These are phyloP conservation scores for Pristionchus pacificus DNA, from an alignment of 1,140 invertebrate genomes.

Conservation along the genomic window DNA sequence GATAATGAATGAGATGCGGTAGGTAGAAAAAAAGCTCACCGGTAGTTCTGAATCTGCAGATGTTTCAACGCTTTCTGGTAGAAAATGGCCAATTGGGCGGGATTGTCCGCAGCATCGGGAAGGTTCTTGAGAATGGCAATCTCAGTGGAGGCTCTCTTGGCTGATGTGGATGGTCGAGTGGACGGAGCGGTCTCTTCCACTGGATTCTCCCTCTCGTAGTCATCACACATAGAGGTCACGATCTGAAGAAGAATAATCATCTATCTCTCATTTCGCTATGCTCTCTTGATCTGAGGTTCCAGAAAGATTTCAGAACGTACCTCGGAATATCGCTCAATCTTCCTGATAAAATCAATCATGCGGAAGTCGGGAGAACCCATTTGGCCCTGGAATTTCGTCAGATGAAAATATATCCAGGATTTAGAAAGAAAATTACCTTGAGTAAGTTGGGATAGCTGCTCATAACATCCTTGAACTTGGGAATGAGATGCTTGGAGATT, in stretches of 20 bases:
- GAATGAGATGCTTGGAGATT: conserved; percentile 52
- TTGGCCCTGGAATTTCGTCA: conserved; percentile 37
- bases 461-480: conserved; percentile 47
- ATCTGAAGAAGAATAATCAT: too few species aligned
- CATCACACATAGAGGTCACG: too few species aligned
- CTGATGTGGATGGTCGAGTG: too few species aligned
- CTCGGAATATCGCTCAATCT: conserved; percentile 45
- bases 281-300: too few species aligned
- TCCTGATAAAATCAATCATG: conserved; percentile 50
- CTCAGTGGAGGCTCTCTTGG: too few species aligned
- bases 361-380: conserved; percentile 46
- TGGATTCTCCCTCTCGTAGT: too few species aligned
- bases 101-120: too few species aligned
- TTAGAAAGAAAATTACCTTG: neutral
- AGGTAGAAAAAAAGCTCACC: conserved; percentile 13
- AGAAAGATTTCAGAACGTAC: conserved; percentile 24
- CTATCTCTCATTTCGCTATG: too few species aligned
- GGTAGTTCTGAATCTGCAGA: conserved; percentile 29
- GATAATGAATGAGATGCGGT: conserved; percentile 21
- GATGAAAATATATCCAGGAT: too few species aligned
- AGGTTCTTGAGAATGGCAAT: too few species aligned
- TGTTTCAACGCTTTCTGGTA: conserved; percentile 40
- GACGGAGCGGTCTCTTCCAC: too few species aligned
- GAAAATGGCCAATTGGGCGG: conserved; percentile 18
- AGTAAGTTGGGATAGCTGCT: conserved; percentile 35